phyloP scores from a whole-genome alignment of 1,140 invertebrate genomes.

The Rhyacophila brunnea region DNA sequence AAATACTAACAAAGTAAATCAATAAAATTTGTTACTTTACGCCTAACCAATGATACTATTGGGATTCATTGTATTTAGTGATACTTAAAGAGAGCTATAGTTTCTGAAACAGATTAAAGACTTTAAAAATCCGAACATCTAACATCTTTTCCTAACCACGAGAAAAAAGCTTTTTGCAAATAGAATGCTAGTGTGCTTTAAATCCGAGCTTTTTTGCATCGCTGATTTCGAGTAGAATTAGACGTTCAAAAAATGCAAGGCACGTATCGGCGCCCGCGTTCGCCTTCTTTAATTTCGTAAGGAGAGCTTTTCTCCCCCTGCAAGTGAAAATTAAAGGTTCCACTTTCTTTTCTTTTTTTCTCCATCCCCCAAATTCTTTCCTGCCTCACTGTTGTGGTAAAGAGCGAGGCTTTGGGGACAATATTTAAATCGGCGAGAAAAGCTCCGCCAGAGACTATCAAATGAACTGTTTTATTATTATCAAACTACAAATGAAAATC shows the following conservation, averaged over 20 bases:
- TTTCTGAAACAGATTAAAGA: too few relatives aligned
- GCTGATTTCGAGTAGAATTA: slow-evolving; percentile 25
- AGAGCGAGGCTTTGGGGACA: slow-evolving; percentile 12
- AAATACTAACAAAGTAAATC: too few relatives aligned
- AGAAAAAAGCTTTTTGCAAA: too few relatives aligned
- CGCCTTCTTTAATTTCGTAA: slow-evolving; percentile 28
- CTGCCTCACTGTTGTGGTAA: slow-evolving; percentile 14
- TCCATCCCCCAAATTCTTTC: neutral
- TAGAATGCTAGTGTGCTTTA: too few relatives aligned
- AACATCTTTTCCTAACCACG: too few relatives aligned
- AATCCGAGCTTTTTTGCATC: slow-evolving; percentile 6
- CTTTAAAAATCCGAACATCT: too few relatives aligned
- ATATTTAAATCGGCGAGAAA: slow-evolving; percentile 25
- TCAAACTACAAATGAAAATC: too few relatives aligned
- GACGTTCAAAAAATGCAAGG: slow-evolving; percentile 29
- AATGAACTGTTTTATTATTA: too few relatives aligned
- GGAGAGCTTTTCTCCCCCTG: slow-evolving; percentile 4
- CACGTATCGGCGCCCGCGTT: slow-evolving; percentile 20
- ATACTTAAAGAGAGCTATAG: too few relatives aligned
- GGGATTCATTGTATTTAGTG: too few relatives aligned
- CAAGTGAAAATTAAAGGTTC: slow-evolving; percentile 34
- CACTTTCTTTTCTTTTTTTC: slow-evolving; percentile 19
- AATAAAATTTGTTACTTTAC: too few relatives aligned
- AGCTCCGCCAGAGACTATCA: neutral
- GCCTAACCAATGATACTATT: too few relatives aligned